A percentile compares a stretch with the other conserved stretches of the same genome.
These are phyloP conservation scores for Cochlearius cochlearius DNA, from an alignment of 2,113 vertebrate genomes.

Conservation along the genomic window DNA sequence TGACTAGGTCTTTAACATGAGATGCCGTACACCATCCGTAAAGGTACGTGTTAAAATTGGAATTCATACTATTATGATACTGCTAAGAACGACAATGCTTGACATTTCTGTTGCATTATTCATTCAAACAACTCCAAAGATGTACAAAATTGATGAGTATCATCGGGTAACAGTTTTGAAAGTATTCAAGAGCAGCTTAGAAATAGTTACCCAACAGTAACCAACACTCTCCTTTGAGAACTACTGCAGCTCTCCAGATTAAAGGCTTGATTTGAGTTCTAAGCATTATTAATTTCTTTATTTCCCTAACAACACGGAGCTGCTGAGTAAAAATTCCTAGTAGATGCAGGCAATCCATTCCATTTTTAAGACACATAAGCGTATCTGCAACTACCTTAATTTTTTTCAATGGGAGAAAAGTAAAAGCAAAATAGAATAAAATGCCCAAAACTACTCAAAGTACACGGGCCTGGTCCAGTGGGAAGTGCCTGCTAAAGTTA, in stretches of 20 bases:
- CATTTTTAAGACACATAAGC: background rate
- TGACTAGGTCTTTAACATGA: background rate
- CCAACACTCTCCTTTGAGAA: background rate
- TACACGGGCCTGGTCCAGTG: background rate
- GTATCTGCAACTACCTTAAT: background rate
- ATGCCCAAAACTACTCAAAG: background rate
- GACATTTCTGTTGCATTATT: background rate
- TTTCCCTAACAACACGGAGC: background rate
- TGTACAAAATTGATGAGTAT: background rate
- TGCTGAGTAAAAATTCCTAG: background rate
- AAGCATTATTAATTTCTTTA: background rate
- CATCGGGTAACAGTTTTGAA: background rate
- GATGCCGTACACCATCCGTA: background rate
- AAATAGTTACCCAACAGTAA: background rate
- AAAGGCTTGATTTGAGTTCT: background rate
- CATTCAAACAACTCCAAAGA: background rate
- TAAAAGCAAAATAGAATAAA: background rate
- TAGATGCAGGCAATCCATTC: background rate
- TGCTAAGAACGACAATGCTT: background rate
- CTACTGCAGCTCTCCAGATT: background rate
- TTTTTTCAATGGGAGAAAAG: background rate
- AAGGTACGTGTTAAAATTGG: background rate
- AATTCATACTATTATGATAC: background rate
- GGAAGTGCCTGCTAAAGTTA: background rate
- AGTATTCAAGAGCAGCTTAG: background rate